Conservation (phyloP, 2,888 invertebrate genomes). For the Prosopocoilus inquinatus region DNA sequence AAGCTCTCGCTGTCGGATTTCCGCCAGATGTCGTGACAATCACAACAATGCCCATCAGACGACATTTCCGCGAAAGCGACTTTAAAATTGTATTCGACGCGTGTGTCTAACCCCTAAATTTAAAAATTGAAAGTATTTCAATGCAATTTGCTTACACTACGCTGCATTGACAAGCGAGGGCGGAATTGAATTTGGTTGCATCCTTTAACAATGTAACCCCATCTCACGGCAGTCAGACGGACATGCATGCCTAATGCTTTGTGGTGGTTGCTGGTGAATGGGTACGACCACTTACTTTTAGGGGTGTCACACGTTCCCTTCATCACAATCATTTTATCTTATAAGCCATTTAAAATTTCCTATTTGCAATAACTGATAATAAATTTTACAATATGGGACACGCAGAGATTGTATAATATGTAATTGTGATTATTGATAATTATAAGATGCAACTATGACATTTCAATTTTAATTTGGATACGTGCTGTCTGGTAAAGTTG, state of each 20-base stretch:
- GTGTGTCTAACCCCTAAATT: slow-evolving; percentile 41
- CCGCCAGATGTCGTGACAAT: slow-evolving; percentile 50
- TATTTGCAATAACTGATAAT: no score
- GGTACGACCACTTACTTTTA: background rate
- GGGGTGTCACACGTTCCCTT: background rate
- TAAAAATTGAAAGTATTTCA: slow-evolving; percentile 51
- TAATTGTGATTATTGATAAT: no score
- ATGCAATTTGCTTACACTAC: slow-evolving; percentile 51
- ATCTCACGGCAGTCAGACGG: slow-evolving; percentile 36
- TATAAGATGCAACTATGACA: no score
- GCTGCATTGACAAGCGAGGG: slow-evolving; percentile 47
- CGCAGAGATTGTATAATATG: no score
- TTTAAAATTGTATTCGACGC: slow-evolving; percentile 42
- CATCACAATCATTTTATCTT: background rate
- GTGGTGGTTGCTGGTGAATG: slow-evolving; percentile 30
- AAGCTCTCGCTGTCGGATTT: slow-evolving; percentile 42
- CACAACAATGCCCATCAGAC: slow-evolving; percentile 46
- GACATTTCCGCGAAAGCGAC: slow-evolving; percentile 47
- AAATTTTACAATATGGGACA: no score
- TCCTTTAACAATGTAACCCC: slow-evolving; percentile 47
- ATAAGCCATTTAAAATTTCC: background rate
- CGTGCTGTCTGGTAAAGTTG: no score
- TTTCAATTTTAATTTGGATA: no score
- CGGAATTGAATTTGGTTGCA: slow-evolving; percentile 46
- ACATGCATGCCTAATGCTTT: slow-evolving; percentile 43